These are phyloP conservation scores for Aegotheles bennettii DNA, from an alignment of 2,113 vertebrate genomes.

Conservation along the genomic window DNA sequence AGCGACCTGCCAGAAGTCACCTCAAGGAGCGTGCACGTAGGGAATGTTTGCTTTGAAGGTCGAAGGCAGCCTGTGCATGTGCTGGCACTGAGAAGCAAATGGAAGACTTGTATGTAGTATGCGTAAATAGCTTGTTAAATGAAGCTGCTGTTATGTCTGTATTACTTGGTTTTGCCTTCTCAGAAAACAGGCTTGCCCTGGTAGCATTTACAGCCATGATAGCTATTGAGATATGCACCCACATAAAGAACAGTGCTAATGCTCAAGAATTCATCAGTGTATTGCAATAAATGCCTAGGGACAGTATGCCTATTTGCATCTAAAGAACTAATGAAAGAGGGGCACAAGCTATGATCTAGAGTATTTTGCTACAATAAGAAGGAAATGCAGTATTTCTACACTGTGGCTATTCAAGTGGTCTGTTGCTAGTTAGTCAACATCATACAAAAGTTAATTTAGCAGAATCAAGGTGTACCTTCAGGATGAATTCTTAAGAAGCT, in stretches of 20 bases:
- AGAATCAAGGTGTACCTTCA: fast-evolving
- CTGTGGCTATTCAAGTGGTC: neutral
- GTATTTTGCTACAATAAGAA: neutral
- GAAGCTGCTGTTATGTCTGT: fast-evolving
- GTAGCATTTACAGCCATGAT: neutral
- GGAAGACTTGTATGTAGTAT: fast-evolving
- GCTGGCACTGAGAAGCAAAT: neutral
- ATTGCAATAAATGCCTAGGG: neutral
- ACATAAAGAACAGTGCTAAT: fast-evolving
- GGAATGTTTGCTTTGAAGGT: fast-evolving
- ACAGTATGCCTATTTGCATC: neutral
- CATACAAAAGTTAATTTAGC: neutral
- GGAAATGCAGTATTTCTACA: neutral
- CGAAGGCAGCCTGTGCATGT: neutral
- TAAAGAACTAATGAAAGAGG: neutral
- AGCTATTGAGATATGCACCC: neutral
- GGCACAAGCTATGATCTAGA: neutral
- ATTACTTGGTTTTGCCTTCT: neutral
- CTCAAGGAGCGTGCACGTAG: fast-evolving
- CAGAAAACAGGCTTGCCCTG: neutral
- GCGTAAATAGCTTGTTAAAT: neutral
- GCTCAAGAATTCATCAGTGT: neutral
- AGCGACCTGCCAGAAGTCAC: neutral
- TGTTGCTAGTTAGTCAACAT: neutral
- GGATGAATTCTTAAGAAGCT: neutral